These are phyloP conservation scores for Baronia brevicornis DNA, from an alignment of 2,888 invertebrate genomes.

Conservation along the genomic window DNA sequence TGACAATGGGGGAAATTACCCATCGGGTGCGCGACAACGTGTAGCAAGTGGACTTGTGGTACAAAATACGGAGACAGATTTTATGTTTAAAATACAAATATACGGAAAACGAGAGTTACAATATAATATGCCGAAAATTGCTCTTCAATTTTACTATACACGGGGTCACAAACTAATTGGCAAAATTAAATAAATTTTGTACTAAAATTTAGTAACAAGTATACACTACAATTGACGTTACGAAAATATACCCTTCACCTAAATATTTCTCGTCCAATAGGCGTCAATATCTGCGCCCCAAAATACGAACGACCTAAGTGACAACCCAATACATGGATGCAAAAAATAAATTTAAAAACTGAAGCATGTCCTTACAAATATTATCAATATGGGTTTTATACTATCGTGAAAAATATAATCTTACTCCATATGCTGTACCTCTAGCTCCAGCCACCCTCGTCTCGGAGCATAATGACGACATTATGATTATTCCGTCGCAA, in stretches of 20 bases:
- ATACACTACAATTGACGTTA: no score
- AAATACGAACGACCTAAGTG: no score
- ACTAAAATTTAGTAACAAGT: conserved; percentile 10
- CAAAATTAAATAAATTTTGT: not conserved
- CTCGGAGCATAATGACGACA: conserved; percentile 50
- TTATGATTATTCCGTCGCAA: conserved; percentile 64
- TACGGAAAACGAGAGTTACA: conserved; percentile 7
- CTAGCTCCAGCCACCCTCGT: conserved; percentile 28
- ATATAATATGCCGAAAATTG: conserved; percentile 1
- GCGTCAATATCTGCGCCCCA: no score
- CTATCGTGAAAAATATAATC: conserved; percentile 16
- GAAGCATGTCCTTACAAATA: no score
- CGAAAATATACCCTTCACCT: no score
- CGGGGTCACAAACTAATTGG: no score
- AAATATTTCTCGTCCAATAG: no score
- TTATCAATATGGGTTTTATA: not conserved
- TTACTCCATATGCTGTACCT: conserved; percentile 27
- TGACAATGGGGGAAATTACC: conserved; percentile 73
- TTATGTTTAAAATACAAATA: no score
- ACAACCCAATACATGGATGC: no score
- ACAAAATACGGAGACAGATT: no score
- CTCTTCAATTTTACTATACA: not conserved
- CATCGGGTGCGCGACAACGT: conserved; percentile 52
- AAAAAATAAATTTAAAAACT: no score
- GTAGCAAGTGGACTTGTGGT: conserved; percentile 13